A percentile compares a stretch with the other conserved stretches of the same genome.
phyloP scores from a whole-genome alignment of 2,113 vertebrate genomes.

The Dipodomys merriami region DNA sequence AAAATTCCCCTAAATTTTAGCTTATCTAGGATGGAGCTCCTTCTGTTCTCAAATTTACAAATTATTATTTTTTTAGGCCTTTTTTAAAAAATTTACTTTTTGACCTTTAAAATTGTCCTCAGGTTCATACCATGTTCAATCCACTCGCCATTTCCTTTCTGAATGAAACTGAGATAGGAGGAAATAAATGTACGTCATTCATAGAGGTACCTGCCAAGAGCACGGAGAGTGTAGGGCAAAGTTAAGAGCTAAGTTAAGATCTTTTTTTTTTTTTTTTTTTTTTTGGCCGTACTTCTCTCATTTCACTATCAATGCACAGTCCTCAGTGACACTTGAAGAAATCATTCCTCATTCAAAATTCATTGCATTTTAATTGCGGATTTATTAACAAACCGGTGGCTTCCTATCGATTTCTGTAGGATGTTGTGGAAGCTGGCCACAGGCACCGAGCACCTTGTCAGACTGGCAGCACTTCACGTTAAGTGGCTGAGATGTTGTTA shows the following conservation, averaged over 20 bases:
- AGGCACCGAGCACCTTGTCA: slow-evolving; percentile 80
- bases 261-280: slow-evolving; percentile 29
- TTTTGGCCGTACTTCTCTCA: slow-evolving; percentile 75
- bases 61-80: slow-evolving; percentile 9
- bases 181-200: neutral
- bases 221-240: neutral
- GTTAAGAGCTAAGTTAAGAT: slow-evolving; percentile 71
- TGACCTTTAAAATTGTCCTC: neutral
- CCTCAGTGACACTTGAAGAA: slow-evolving; percentile 87
- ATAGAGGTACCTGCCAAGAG: neutral
- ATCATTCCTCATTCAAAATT: slow-evolving; percentile 91
- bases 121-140: neutral
- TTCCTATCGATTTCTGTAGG: slow-evolving; percentile 85
- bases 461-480: slow-evolving; percentile 76
- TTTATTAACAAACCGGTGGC: slow-evolving; percentile 85
- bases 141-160: neutral
- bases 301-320: slow-evolving; percentile 80
- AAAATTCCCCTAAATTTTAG: slow-evolving; percentile 45
- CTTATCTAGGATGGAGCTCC: neutral
- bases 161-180: neutral
- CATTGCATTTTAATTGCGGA: slow-evolving; percentile 87
- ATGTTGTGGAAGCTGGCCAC: slow-evolving; percentile 85
- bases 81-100: slow-evolving; percentile 39
- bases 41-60: neutral
- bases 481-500: slow-evolving; percentile 76